A percentile compares a stretch with the other conserved stretches of the same genome.
Conservation (phyloP, 2,113 vertebrate species). For the Picathartes gymnocephalus region DNA sequence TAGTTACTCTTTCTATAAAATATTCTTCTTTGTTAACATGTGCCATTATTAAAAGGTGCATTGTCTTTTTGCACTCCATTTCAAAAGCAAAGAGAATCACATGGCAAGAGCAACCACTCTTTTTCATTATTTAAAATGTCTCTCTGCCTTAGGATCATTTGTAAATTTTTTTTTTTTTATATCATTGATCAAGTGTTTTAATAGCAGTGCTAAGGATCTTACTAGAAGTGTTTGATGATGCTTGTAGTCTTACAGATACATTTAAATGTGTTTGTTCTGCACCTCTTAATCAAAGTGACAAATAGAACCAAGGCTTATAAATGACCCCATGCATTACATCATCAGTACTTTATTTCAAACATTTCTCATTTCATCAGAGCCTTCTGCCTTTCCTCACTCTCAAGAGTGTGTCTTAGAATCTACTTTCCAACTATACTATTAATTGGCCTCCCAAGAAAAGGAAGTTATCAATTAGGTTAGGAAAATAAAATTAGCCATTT, state of each 20-base stretch:
- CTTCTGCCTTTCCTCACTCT: not conserved
- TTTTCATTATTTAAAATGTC: not conserved
- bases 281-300: not conserved
- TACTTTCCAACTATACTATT: not conserved
- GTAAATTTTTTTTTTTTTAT: not conserved
- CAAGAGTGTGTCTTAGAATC: not conserved
- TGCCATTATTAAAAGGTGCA: not conserved
- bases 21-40: not conserved
- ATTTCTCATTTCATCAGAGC: not conserved
- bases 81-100: not conserved
- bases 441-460: not conserved
- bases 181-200: not conserved
- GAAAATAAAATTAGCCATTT: not conserved
- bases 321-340: not conserved
- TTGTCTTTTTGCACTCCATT: not conserved
- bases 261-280: not conserved
- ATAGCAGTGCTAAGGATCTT: not conserved
- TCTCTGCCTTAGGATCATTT: not conserved
- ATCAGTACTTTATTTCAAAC: not conserved
- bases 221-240: not conserved
- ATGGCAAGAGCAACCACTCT: accelerated
- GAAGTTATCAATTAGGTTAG: not conserved
- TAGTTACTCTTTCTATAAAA: not conserved
- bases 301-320: not conserved
- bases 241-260: not conserved